Base-by-base conservation (phyloP, 1,140 invertebrate genomes). In the Hylaeus anthracinus region DNA sequence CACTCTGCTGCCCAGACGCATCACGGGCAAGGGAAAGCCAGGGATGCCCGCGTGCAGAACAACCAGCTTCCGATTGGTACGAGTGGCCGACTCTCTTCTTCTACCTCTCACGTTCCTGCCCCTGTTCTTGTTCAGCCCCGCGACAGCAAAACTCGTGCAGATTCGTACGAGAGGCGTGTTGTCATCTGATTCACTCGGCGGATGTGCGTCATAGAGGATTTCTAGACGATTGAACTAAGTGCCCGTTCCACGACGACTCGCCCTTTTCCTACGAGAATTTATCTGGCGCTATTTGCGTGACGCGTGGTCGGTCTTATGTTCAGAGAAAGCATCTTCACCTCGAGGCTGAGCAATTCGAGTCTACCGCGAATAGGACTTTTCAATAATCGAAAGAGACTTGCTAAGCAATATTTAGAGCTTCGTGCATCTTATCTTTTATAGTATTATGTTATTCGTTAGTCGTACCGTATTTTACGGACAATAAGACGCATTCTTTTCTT, bases 121-220 rank as follows among this genome's bases (percentile, higher is more conserved):
- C 3, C 37, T 9, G 9, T 51, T 9, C 39, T 14, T 39, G 39
- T 63, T 45, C 43, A 5, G 43, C 3, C 43, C 9, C 26, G 63
- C 70, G 12, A 72, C 6, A 43, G 48, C 63, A 69, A 77, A 82
- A 85, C 74, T 75, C 80, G 65, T 63, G 80, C 67, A 79, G 79
- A 88, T 86, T 87, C 82, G 87, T 79, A 86, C 78, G 86, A 88
- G 86, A 88, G 87, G 60, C 72, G n/a, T 63, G 72, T 67, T 71
- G 85, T 86, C 83, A 86, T 77, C 76, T 86, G 83, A 87, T 87
- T 82, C 85, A 88, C 81, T 26, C 81, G 78, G 81, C 89, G 90
- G 90, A 91, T 90, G 83, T 90, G 90, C 90, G 90, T 91, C 89
- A 91, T 87, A 67, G 89, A 90, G 90, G 89, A 91, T 89, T 91